These are phyloP conservation scores for Columba janthina DNA, from an alignment of 2,113 vertebrate species.

Conservation along the genomic window DNA sequence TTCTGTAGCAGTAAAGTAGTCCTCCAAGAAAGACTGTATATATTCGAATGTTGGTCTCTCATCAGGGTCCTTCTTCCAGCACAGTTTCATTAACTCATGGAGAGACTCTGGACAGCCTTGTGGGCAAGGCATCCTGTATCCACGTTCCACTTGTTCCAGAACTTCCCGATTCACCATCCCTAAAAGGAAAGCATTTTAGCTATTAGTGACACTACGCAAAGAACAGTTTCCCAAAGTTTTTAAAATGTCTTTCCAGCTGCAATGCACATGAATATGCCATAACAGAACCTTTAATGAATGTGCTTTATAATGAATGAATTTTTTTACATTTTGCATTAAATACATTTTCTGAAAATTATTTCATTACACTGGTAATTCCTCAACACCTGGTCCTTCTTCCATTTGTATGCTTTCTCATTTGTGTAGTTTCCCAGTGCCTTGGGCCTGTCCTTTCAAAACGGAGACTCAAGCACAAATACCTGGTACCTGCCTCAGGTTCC, in stretches of 20 bases:
- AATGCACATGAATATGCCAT: not conserved
- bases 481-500: not conserved
- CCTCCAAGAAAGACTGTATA: conserved; percentile 95
- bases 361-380: not conserved
- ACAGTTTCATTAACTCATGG: conserved; percentile 94
- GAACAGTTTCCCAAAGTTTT: not conserved
- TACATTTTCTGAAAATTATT: not conserved
- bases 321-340: not conserved
- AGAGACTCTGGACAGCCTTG: conserved; percentile 94
- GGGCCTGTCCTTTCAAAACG: not conserved
- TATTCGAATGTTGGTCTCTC: conserved; percentile 97
- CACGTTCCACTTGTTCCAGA: conserved; percentile 93
- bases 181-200: conserved; percentile 54
- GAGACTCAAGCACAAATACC: not conserved
- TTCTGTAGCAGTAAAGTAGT: conserved; percentile 97
- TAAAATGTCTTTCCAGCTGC: not conserved
- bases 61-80: conserved; percentile 96
- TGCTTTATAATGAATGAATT: not conserved
- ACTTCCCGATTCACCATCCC: conserved; percentile 98
- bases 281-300: not conserved
- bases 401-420: not conserved
- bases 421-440: not conserved
- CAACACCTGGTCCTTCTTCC: not conserved
- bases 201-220: not conserved
- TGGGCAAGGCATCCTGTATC: conserved; percentile 94